Evolutionary conservation across 1,140 invertebrate genomes (phyloP), one percentile per base, ranked within the genome.

Genomic region (Drosophila parabipectinata): DNA sequence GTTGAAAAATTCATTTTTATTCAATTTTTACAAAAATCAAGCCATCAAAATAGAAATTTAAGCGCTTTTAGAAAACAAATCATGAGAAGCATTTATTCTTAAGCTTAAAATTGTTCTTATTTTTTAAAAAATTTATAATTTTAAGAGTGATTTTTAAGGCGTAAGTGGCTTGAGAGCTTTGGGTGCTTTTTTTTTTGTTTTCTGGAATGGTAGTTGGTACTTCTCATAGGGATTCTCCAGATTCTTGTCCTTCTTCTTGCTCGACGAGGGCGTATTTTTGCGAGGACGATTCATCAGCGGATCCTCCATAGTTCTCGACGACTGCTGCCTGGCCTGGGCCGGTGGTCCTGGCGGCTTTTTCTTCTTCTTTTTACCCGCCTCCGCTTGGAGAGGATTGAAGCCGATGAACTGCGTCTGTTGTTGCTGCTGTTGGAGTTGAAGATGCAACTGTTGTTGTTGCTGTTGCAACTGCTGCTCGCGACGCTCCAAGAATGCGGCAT

Each of bases 211-310:
- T 45, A 28, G 41, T 56, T 69, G 82, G 83, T 90, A 90, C 88
- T 90, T 90, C 79, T 90, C 88, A 90, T 90, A 88, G 74, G 64
- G 76, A 55, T 73, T 60, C 58, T 77, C 82, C 37, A 37, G 61
- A 18, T 18, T 18, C 51, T 90, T 82, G 14, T 80, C 79, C 66
- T 90, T 91, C 61, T 81, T 88, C 79, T 77, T 80, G 79, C 39
- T 56, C 12, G 9, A 4, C 7, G 71, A 68, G 3, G 80, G 68
- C 14, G 78, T 61, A 9, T 51, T 64, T 37, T 84, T 80, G 6
- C 90, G 55, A 3, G 90, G 90, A 0, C 90, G 77, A 72, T 91
- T 88, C 90, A 91, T 91, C 52, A 91, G 50, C 1, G 90, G 90
- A 68, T 85, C 81, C 0, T 91, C 90, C 90, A 91, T 91, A 67